phyloP scores from a whole-genome alignment of 2,113 vertebrate genomes.

The Elanus axillaris region DNA sequence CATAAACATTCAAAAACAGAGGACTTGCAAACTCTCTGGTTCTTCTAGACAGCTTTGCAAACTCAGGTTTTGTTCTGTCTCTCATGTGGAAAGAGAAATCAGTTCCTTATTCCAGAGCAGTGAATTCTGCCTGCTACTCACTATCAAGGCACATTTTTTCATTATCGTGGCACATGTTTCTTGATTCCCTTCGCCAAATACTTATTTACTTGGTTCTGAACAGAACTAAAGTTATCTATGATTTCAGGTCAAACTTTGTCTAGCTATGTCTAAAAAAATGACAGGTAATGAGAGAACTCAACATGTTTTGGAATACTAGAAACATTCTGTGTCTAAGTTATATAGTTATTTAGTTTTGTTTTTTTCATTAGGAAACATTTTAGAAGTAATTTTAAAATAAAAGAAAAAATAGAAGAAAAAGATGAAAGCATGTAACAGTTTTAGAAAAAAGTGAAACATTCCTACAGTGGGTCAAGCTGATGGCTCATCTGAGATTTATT shows the following conservation, averaged over 20 bases:
- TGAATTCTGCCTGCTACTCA: background rate
- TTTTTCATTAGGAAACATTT: background rate
- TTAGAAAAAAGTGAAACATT: background rate
- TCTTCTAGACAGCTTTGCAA: background rate
- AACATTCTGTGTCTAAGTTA: background rate
- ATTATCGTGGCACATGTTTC: background rate
- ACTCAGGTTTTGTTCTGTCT: background rate
- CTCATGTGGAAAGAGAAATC: background rate
- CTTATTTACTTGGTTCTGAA: background rate
- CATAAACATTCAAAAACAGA: background rate
- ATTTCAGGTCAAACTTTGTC: background rate
- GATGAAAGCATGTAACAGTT: background rate
- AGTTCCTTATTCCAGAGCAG: background rate
- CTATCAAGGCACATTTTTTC: background rate
- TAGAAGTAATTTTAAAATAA: background rate
- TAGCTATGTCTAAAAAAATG: background rate
- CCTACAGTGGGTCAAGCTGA: background rate
- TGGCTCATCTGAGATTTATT: background rate
- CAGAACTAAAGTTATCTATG: background rate
- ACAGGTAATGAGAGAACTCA: background rate
- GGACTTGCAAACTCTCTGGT: background rate
- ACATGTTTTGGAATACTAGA: rapidly evolving
- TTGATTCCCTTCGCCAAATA: background rate
- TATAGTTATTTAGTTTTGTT: background rate
- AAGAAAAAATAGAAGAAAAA: background rate